These are phyloP conservation scores for Mastomys coucha DNA, from an alignment of 2,113 vertebrate genomes.

Conservation along the genomic window DNA sequence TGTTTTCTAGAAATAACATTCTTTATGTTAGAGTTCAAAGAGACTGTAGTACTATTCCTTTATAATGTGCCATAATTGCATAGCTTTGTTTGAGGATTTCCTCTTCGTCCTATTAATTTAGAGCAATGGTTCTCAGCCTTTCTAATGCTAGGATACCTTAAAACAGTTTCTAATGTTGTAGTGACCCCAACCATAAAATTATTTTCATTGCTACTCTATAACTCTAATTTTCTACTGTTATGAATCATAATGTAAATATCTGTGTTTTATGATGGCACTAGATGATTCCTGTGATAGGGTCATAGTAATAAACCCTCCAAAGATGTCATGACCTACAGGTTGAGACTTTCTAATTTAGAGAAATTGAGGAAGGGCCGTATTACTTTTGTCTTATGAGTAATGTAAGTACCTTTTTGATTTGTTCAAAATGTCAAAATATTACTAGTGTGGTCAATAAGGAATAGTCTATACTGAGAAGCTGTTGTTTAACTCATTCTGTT, in stretches of 20 bases:
- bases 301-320: not conserved
- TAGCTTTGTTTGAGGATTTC: not conserved
- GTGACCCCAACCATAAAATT: not conserved
- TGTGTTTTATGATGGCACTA: not conserved
- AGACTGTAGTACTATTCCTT: not conserved
- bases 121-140: not conserved
- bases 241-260: not conserved
- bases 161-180: not conserved
- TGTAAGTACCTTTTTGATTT: not conserved
- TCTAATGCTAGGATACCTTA: not conserved
- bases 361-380: not conserved
- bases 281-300: not conserved
- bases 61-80: not conserved
- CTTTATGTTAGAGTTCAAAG: not conserved
- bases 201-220: not conserved
- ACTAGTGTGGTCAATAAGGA: accelerated
- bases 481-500: not conserved
- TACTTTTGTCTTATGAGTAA: not conserved
- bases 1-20: not conserved
- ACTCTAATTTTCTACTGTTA: not conserved
- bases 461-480: not conserved
- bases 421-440: constrained; percentile 10
- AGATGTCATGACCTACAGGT: not conserved
- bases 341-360: not conserved
- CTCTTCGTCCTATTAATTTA: not conserved